These are phyloP conservation scores for Coturnix japonica DNA, from an alignment of 2,113 vertebrate species.

Conservation along the genomic window DNA sequence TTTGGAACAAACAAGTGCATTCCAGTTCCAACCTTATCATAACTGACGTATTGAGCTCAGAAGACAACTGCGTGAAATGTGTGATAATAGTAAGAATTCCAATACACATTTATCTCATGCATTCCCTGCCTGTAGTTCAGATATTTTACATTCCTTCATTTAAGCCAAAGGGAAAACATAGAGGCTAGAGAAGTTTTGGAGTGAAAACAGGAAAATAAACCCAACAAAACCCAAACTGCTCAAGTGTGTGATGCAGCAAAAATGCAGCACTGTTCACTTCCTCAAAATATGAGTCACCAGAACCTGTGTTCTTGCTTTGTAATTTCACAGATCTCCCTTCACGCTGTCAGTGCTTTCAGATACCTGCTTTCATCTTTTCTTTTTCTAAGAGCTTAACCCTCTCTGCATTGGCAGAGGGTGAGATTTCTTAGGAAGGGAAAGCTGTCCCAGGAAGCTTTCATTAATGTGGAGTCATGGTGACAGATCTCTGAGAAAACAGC, in stretches of 20 bases:
- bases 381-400: neutral
- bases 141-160: neutral
- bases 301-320: neutral
- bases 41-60: neutral
- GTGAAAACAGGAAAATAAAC: neutral
- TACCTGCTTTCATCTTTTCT: neutral
- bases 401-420: neutral
- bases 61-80: neutral
- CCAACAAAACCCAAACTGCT: neutral
- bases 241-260: neutral
- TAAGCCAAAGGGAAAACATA: neutral
- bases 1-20: constrained; percentile 25
- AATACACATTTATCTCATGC: neutral
- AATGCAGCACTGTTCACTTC: neutral
- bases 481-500: constrained; percentile 28
- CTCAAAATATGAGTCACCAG: neutral
- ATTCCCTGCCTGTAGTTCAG: neutral
- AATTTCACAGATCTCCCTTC: neutral
- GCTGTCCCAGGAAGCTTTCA: constrained; percentile 9
- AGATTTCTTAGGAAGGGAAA: neutral
- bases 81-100: neutral
- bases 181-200: neutral
- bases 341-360: neutral
- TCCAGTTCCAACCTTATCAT: neutral
- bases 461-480: constrained; percentile 22